Evolutionary conservation across 35 echinoderm and acorn worm species (phyloP).

Genomic region (Ophioderma brevispina): DNA sequence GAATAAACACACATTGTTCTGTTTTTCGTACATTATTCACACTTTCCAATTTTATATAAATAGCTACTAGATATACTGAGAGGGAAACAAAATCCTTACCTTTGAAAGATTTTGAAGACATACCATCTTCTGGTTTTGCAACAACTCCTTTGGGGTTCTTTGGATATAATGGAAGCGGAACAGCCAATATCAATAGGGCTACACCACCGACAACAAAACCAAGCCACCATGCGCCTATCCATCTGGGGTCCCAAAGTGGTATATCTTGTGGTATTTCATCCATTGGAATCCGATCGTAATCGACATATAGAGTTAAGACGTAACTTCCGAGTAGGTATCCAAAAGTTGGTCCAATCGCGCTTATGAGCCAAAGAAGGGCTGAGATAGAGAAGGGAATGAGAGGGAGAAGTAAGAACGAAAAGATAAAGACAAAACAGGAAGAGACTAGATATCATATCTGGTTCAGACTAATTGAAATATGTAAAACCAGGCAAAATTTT

Average conservation of each 20-base stretch:
- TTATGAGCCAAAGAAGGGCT: not conserved
- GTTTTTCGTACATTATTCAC: too few species aligned
- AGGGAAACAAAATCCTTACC: too few species aligned
- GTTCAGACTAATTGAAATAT: too few species aligned
- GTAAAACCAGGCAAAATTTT: too few species aligned
- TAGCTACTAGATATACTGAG: too few species aligned
- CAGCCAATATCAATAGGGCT: slow-evolving; percentile 6
- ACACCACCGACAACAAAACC: slow-evolving; percentile 52
- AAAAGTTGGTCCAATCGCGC: not conserved
- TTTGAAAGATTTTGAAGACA: too few species aligned
- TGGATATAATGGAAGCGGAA: slow-evolving; percentile 60
- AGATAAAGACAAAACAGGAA: too few species aligned
- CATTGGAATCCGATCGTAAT: slow-evolving; percentile 27
- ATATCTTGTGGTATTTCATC: slow-evolving; percentile 44
- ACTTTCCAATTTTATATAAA: too few species aligned
- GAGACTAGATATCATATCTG: too few species aligned
- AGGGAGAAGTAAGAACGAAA: too few species aligned
- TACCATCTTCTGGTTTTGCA: not conserved
- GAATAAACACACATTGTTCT: too few species aligned
- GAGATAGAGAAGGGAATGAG: too few species aligned
- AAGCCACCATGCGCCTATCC: slow-evolving; percentile 87
- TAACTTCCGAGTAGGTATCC: not conserved
- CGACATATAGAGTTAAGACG: slow-evolving; percentile 28
- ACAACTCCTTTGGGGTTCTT: not conserved
- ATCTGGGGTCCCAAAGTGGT: slow-evolving; percentile 54